Percentiles rank a stretch among this genome's conserved stretches.
phyloP scores from a whole-genome alignment of 2,113 vertebrate species.

The Narcine bancroftii region DNA sequence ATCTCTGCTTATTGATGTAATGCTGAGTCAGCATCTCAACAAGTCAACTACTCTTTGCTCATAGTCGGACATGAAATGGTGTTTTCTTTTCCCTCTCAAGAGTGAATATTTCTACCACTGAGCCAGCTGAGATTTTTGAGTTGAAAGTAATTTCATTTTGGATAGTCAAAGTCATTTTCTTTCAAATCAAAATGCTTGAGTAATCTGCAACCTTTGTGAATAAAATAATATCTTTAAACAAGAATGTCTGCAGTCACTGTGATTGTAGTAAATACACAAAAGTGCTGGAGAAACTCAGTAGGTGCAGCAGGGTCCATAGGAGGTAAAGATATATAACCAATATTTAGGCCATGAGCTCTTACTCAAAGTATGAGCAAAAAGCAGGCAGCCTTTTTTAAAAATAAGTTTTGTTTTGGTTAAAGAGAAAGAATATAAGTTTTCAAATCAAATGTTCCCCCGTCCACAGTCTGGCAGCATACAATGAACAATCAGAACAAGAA shows the following conservation, averaged over 20 bases:
- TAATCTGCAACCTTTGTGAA: neutral
- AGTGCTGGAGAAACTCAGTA: too few relatives aligned
- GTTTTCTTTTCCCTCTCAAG: neutral
- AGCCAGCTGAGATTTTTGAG: neutral
- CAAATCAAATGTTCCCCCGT: neutral
- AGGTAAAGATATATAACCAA: too few relatives aligned
- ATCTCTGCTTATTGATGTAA: neutral
- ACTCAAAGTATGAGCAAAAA: too few relatives aligned
- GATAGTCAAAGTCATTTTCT: neutral
- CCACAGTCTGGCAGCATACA: neutral
- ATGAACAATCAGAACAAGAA: too few relatives aligned
- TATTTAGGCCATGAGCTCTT: too few relatives aligned
- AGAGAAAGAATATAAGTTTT: too few relatives aligned
- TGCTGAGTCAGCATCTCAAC: neutral
- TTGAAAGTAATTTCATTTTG: neutral
- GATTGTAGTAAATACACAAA: too few relatives aligned
- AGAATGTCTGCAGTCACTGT: too few relatives aligned
- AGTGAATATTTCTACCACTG: neutral
- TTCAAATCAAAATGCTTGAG: neutral
- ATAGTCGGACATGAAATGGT: neutral
- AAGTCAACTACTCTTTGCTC: neutral
- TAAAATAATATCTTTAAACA: too few relatives aligned
- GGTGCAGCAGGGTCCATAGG: too few relatives aligned
- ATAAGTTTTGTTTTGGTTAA: too few relatives aligned
- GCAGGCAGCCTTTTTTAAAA: too few relatives aligned